Evolutionary conservation across 2,113 vertebrate genomes (phyloP), one percentile per base, ranked within the genome.

Genomic region (Prochilodus magdalenae): DNA sequence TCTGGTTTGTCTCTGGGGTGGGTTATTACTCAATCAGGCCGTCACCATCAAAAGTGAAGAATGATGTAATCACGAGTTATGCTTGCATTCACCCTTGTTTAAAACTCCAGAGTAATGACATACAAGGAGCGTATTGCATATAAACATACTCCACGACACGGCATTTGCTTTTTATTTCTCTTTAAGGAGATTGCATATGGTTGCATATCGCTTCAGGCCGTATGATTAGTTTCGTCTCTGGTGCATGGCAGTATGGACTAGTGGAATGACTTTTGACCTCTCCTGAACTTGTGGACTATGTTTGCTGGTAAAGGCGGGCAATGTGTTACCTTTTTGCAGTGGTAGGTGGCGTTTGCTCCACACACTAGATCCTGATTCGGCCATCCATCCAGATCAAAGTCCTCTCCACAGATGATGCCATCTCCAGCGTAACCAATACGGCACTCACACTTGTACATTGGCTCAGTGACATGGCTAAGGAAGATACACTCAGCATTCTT

Each of bases 301-400:
- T 26, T 72, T 0, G 40, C 59, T 62, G 59, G 27, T 63, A 66
- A 62, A 51, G 30, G 44, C 26, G 44, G n/a, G 51, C 8, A 18
- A 60, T 83, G 78, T 60, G 20, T 1, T 90, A 99, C 98, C 96
- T 95, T 95, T 77, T 94, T 86, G 70, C 98, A 99, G 84, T 98
- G 97, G 84, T 97, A 97, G 0, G 96, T 97, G 73, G 97, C 95
- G 36, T 98, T 99, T 87, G 94, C 92, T 85, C 95, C 95, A 83
- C 98, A 99, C 80, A 94, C 85, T 84, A 99, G 89, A 85, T 91
- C 93, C 74, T 93, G 90, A 86, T 99, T 98, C 83, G 98, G 98
- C 98, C 98, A 99, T 40, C 98, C 97, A 12, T 99, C 98, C 92
- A 99, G 93, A 91, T 99, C 98, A 0, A 96, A 96, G 91, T 99